Base-by-base conservation (phyloP, 2,888 invertebrate genomes). In the Cryptocephalus moraei region DNA sequence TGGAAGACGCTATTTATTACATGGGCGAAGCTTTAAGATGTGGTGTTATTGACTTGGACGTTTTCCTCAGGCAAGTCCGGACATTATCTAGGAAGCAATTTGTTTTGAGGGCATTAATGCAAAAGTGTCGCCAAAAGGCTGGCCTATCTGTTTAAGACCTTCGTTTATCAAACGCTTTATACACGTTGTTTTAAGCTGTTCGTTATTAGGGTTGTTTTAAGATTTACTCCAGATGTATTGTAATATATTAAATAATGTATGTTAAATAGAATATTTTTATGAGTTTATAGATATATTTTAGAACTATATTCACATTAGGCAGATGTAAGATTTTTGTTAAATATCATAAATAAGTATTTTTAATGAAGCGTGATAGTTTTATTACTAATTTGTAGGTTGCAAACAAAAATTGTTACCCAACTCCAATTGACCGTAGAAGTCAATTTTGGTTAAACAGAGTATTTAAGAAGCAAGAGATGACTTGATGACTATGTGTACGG, bases 1-100 rank as follows among this genome's bases (percentile, higher is more conserved):
- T 91, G 45, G 97, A 99, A 75, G 99, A 99, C 77, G 91, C 95
- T 51, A 94, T 99, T 65, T 99, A 97, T 70, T 95, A 94, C 68
- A 83, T 99, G 73, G 95, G 95, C 8, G 94, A 96, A 74, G 95
- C 93, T 9, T 72, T 97, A 50, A 80, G 94, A 53, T 85, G 89
- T 59, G 86, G 89, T 51, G 91, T 92, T 8, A 91, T 99, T 63
- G 95, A 95, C 74, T 74, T 97, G 63, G 96, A 99, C 66, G 87
- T 90, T 46, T 99, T 96, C 74, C 78, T 99, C 61, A 95, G 95
- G 73, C 91, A 95, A 77, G 93, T 99, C 1, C 84, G 99, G 54
- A 87, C 91, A 54, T 74, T 97, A 52, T 96, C 97, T 9, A 82
- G 97, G 48, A 86, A 89, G 65, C 99, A 99, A 73, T 99, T 99